Evolutionary conservation across 1,140 invertebrate species (phyloP), one percentile per base, ranked within the genome.

Genomic region (Drosophila rhopaloa): DNA sequence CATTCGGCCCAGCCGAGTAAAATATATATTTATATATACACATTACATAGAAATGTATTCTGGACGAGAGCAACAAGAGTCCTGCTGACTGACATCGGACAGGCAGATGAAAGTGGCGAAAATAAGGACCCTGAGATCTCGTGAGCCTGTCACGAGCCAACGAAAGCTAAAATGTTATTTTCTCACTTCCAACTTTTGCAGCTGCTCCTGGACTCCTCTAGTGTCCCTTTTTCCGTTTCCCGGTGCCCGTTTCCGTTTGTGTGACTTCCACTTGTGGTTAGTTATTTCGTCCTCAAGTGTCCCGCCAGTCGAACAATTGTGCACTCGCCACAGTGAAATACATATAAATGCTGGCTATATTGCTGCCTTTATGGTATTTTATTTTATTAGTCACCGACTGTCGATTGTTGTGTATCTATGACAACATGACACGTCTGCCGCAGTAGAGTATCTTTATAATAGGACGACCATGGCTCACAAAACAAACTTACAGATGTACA

Each of bases 111-210:
- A 66, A 67, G 53, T 19, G 51, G 76, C 47, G 35, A 59, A 60
- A 60, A 16, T 46, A 40, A 38, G 40, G 41, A 57, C 46, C 55
- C 44, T 10, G 43, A 14, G 35, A 65, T 68, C 61, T 48, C 53
- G 43, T 54, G 53, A 66, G 41, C 60, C 37, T 47, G 72, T 58
- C 72, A 66, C 53, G 41, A 57, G 41, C 53, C 24, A 63, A 40
- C 35, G 14, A 81, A 86, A 85, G 82, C 81, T 70, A 59, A 85
- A 85, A 85, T 86, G 82, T 86, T 86, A 81, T 85, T 85, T 84
- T 85, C 81, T 76, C 81, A 81, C 81, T 84, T 84, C 37, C 77
- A 60, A 55, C 73, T 73, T 73, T 67, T 82, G 66, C 76, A 75
- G 73, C 63, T 63, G 53, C 37, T 41, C n/a, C 53, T 46, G 14